These are phyloP conservation scores for Mya arenaria DNA, from an alignment of 1,140 invertebrate genomes.

Conservation along the genomic window DNA sequence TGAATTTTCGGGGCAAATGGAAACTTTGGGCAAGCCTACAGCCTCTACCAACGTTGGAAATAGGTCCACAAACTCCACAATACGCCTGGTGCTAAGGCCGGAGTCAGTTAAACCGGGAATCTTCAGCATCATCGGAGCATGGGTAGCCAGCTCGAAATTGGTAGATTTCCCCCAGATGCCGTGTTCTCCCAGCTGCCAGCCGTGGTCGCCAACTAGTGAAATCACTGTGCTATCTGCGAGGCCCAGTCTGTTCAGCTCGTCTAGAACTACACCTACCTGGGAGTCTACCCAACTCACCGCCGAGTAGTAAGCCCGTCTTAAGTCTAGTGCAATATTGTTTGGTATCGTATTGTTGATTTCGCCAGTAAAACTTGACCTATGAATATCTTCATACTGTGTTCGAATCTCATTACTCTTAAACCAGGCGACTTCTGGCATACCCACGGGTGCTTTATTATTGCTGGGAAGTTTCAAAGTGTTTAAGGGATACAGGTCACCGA, in stretches of 20 bases:
- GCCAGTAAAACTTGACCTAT: not conserved
- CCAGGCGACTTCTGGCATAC: constrained; percentile 3
- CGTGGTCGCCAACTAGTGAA: constrained; percentile 90
- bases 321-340: not conserved
- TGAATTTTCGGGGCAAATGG: constrained; percentile 83
- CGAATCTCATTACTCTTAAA: not conserved
- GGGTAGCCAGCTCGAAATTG: constrained; percentile 44
- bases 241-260: constrained; percentile 81
- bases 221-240: constrained; percentile 34
- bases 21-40: constrained; percentile 82
- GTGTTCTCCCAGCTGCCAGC: constrained; percentile 94
- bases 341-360: constrained; percentile 37
- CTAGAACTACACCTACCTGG: constrained; percentile 31
- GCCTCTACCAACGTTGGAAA: constrained; percentile 92
- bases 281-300: constrained; percentile 42
- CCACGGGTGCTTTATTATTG: not conserved
- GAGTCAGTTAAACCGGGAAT: constrained; percentile 44
- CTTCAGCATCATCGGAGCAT: constrained; percentile 51
- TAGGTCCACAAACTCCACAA: constrained; percentile 90
- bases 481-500: not conserved
- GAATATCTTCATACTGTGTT: not conserved
- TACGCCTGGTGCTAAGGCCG: constrained; percentile 51
- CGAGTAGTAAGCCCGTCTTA: constrained; percentile 44
- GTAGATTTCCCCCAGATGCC: constrained; percentile 76
- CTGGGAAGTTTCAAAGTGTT: not conserved